Conservation (phyloP, 2,888 invertebrate genomes). For the Panorpa germanica region DNA sequence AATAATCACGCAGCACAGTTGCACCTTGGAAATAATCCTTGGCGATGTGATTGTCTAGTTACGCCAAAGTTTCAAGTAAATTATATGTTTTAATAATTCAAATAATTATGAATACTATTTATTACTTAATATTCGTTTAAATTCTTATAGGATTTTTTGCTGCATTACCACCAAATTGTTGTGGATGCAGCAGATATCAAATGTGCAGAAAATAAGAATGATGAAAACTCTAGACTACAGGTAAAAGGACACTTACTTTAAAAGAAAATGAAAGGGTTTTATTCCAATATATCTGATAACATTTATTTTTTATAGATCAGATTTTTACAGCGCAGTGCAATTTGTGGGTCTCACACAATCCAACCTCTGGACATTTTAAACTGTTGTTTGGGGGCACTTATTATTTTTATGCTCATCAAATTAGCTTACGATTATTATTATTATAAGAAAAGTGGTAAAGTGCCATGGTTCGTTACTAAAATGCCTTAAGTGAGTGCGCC, state of each 20-base stretch:
- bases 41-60: conserved; percentile 67
- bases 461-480: conserved; percentile 71
- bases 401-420: conserved; percentile 51
- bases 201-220: conserved; percentile 41
- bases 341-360: conserved; percentile 41
- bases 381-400: conserved; percentile 42
- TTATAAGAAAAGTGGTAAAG: conserved; percentile 57
- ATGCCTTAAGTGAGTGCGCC: too few relatives aligned
- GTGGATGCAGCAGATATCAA: conserved; percentile 48
- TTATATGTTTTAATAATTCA: conserved; percentile 14
- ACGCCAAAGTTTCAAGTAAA: conserved; percentile 61
- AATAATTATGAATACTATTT: neutral
- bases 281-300: conserved; percentile 13
- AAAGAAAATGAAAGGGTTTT: too few relatives aligned
- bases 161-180: conserved; percentile 49
- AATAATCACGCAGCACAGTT: conserved; percentile 51
- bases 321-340: conserved; percentile 43
- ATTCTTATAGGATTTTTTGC: conserved; percentile 29
- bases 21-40: conserved; percentile 57
- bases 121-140: conserved; percentile 1
- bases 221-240: conserved; percentile 38
- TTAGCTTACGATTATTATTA: conserved; percentile 65
- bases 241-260: conserved; percentile 22
- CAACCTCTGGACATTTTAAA: conserved; percentile 57
- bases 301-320: conserved; percentile 29